Evolutionary conservation across 1,140 invertebrate genomes (phyloP).

Genomic region (Diprion similis): DNA sequence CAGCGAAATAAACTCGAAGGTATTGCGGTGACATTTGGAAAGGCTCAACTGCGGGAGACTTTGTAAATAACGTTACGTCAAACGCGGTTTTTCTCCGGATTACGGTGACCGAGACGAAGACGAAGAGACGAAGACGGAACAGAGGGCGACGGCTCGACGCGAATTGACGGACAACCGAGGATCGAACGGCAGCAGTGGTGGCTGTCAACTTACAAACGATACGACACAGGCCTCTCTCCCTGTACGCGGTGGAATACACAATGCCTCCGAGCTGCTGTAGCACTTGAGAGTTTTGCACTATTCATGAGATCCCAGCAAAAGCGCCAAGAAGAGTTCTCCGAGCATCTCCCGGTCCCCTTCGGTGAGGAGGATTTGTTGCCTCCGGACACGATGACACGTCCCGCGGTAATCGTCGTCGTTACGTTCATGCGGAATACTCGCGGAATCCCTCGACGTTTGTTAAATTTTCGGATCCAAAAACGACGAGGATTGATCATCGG

Average conservation of each 20-base stretch:
- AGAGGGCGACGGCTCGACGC: conserved; percentile 12
- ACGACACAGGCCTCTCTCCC: conserved; percentile 42
- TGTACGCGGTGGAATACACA: conserved; percentile 3
- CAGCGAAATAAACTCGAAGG: not conserved
- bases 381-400: too few species aligned
- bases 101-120: not conserved
- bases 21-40: not conserved
- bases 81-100: conserved; percentile 43
- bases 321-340: too few species aligned
- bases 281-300: conserved; percentile 36
- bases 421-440: too few species aligned
- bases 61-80: conserved; percentile 46
- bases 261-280: not conserved
- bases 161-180: conserved; percentile 42
- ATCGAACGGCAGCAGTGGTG: conserved; percentile 41
- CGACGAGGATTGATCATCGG: too few species aligned
- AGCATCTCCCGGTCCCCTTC: too few species aligned
- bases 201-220: conserved; percentile 54
- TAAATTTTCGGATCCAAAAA: too few species aligned
- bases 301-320: conserved; percentile 39
- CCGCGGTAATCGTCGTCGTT: too few species aligned
- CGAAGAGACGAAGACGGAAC: conserved; percentile 28
- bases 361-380: too few species aligned
- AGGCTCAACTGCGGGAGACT: conserved; percentile 17
- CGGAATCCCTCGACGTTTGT: too few species aligned